Base-by-base conservation (phyloP, 2,797 vertebrate genomes). In the Mus minutoides region DNA sequence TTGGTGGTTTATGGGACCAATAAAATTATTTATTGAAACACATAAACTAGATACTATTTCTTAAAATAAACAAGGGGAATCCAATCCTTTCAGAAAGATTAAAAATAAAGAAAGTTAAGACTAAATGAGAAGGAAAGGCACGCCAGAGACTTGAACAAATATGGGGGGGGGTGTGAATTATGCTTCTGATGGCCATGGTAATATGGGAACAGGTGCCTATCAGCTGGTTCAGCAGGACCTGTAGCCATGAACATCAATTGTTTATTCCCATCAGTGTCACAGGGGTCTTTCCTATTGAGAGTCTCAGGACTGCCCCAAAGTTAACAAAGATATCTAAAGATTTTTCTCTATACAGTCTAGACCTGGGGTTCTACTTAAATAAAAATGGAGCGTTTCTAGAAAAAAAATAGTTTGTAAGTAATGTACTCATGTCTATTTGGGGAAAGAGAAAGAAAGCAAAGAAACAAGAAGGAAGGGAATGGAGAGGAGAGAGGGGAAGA, bases 1-100 rank as follows among this genome's bases (percentile, higher is more conserved):
- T 94, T 29, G 71, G 2, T 43, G 60, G 40, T 75, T 54, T 87
- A 67, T 52, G 52, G 62, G 77, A 80, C 46, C 43, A 83, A 60
- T 88, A 34, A 60, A 80, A 71, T 76, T 79, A 90, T 52, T 60
- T 87, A 76, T 52, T 87, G 58, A 90, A 69, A 92, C 31, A 60
- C 1, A 31, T 58, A 58, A 31, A 37, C 43, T 78, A 90, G 21
- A 89, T 37, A 78, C 5, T 40, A 49, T 43, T 62, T 91, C 69
- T 84, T 62, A 67, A 58, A 88, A 62, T n/a, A 86, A 73, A 21
- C 6, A 78, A 88, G 49, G 16, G 19, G 26, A 94, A 52, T 80
- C 3, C 91, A 67, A 90, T 92, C 4, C 77, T 78, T 4, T n/a
- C 64, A 58, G 67, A 62, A 73, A 87, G 10, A 67, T n/a, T 46